phyloP scores from a whole-genome alignment of 2,113 vertebrate genomes.

The Cichladusa arquata region DNA sequence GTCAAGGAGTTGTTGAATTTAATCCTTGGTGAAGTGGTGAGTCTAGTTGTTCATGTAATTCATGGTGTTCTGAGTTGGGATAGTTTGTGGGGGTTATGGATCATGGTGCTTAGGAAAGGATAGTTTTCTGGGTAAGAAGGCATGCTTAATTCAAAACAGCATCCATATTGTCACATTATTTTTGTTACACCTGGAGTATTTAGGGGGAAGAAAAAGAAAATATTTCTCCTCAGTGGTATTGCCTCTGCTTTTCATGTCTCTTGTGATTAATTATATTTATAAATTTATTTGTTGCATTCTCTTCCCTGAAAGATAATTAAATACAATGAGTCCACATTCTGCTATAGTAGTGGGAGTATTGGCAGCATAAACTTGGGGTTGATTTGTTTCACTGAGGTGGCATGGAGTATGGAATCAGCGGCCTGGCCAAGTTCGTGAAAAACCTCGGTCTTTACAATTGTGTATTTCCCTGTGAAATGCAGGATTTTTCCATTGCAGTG shows the following conservation, averaged over 20 bases:
- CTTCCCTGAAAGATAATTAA: background rate
- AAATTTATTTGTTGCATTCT: background rate
- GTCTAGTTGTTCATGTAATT: background rate
- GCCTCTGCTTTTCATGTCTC: background rate
- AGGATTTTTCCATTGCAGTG: background rate
- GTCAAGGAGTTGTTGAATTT: background rate
- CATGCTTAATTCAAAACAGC: background rate
- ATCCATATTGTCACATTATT: accelerated
- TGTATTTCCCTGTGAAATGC: accelerated
- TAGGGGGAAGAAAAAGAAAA: too few relatives aligned
- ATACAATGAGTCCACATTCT: background rate
- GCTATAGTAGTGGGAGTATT: background rate
- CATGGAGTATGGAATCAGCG: background rate
- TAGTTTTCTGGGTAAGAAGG: background rate
- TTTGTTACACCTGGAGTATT: background rate
- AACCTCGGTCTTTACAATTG: background rate
- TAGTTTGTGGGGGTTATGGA: background rate
- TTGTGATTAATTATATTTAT: background rate
- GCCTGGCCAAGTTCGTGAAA: background rate
- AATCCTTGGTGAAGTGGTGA: background rate
- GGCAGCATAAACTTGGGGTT: background rate
- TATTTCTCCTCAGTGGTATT: background rate
- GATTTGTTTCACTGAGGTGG: background rate
- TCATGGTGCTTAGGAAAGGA: background rate
- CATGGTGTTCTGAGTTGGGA: background rate